These are phyloP conservation scores for Bombus terrestris DNA, from an alignment of 1,140 invertebrate species.

Conservation along the genomic window DNA sequence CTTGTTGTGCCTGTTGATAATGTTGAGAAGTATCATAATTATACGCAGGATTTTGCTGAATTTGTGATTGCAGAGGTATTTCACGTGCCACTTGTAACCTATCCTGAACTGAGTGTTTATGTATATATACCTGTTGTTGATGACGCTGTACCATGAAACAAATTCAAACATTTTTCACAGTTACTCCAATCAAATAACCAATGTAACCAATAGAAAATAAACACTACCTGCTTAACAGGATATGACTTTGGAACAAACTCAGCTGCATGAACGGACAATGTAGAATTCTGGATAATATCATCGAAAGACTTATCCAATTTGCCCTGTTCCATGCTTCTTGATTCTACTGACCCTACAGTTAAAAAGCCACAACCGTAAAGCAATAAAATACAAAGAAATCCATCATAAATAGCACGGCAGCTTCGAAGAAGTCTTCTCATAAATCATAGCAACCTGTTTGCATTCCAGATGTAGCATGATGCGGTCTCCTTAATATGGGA, in stretches of 20 bases:
- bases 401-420: neutral
- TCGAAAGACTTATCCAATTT: conserved; percentile 23
- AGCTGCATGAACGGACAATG: conserved; percentile 70
- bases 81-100: conserved; percentile 67
- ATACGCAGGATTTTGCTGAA: neutral
- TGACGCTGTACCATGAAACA: neutral
- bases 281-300: conserved; percentile 71
- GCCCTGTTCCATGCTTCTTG: neutral
- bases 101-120: conserved; percentile 63
- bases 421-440: neutral
- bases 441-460: conserved; percentile 35
- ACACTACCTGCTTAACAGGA: neutral
- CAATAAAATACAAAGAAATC: neutral
- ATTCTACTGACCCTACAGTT: conserved; percentile 3
- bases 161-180: neutral
- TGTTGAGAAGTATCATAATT: conserved; percentile 31
- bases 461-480: conserved; percentile 19
- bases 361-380: neutral
- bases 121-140: conserved; percentile 3
- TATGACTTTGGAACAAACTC: conserved; percentile 72
- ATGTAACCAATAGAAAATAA: neutral
- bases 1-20: conserved; percentile 31
- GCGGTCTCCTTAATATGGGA: conserved; percentile 60
- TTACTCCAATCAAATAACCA: neutral
- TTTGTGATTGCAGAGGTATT: conserved; percentile 14